Percentiles rank a stretch among this genome's conserved stretches.
Conservation (phyloP, 2,797 vertebrate species). For the Chaunax sp. region DNA sequence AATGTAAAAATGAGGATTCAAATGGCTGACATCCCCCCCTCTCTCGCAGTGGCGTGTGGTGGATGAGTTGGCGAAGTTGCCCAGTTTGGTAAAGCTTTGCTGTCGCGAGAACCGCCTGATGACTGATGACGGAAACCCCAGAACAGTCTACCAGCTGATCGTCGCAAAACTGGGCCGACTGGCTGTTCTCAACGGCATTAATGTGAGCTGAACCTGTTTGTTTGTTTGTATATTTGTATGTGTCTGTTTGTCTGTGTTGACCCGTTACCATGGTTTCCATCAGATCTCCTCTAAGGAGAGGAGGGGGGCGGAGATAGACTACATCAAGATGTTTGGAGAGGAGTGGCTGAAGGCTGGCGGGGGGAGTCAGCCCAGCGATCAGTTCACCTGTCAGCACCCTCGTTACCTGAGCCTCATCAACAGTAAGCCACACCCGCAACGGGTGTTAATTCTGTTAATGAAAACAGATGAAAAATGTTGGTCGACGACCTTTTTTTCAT, state of each 20-base stretch:
- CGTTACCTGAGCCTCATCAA: constrained; percentile 86
- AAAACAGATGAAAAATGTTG: too few species aligned
- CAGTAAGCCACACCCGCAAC: constrained; percentile 80
- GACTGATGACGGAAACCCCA: constrained; percentile 77
- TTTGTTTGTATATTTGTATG: background rate
- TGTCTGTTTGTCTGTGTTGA: background rate
- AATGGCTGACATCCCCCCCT: too few species aligned
- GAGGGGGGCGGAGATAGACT: constrained; percentile 93
- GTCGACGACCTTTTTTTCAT: too few species aligned
- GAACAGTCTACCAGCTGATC: constrained; percentile 85
- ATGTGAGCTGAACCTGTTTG: constrained; percentile 69
- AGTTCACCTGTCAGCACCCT: constrained; percentile 88
- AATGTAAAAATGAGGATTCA: too few species aligned
- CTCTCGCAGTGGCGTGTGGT: constrained; percentile 88
- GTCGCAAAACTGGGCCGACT: constrained; percentile 88
- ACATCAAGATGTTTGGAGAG: constrained; percentile 90
- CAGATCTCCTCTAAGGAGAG: constrained; percentile 87
- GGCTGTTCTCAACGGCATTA: constrained; percentile 82
- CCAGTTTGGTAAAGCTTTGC: constrained; percentile 80
- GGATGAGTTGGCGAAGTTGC: constrained; percentile 90
- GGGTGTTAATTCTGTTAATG: background rate
- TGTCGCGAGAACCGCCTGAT: constrained; percentile 85
- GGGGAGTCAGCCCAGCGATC: constrained; percentile 74
- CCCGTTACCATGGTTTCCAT: constrained; percentile 26
- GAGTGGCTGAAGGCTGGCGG: constrained; percentile 91